Evolutionary conservation across 2,113 vertebrate species (phyloP), one percentile per base, ranked within the genome.

Genomic region (Corythornis vintsioides): DNA sequence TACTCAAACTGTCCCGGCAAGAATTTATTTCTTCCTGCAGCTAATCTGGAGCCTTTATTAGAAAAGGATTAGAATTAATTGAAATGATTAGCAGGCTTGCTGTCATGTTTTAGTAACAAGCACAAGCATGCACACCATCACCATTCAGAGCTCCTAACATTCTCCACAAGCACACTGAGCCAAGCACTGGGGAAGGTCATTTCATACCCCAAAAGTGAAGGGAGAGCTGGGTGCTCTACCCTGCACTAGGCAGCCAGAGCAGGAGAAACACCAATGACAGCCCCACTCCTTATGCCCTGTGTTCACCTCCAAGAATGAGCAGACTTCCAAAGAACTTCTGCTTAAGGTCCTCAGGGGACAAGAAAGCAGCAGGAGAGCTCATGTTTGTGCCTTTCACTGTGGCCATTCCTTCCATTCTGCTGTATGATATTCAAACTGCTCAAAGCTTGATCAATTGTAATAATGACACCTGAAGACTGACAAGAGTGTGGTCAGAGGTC

Each of bases 191-290:
- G 28, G 9, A 28, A 56, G 35, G 57, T 6, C 16, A 43, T 13
- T n/a, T 11, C 38, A 15, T 7, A 7, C 6, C 52, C 29, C 77
- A n/a, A 10, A 56, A 52, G 20, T 0, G 2, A 38, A 71, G 24
- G 8, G 45, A 43, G 15, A 66, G 57, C 24, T 0, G 1, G 53
- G 67, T 3, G 48, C 69, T 65, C 70, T 20, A 3, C 56, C 59
- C 67, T 33, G 4, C 33, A 10, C 31, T 17, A 21, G 2, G 4
- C 40, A 69, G 89, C 25, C 70, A 79, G 33, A 0, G 20, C n/a
- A 6, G 55, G 25, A 60, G 40, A 47, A 80, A n/a, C 0, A 0
- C 0, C 0, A 60, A 24, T 2, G 26, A 42, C 2, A 71, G 8
- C 15, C 33, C 65, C 65, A 17, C 6, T 45, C 47, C 50, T 40